Evolutionary conservation across 2,113 vertebrate species (phyloP).

Genomic region (Pelecanus crispus): DNA sequence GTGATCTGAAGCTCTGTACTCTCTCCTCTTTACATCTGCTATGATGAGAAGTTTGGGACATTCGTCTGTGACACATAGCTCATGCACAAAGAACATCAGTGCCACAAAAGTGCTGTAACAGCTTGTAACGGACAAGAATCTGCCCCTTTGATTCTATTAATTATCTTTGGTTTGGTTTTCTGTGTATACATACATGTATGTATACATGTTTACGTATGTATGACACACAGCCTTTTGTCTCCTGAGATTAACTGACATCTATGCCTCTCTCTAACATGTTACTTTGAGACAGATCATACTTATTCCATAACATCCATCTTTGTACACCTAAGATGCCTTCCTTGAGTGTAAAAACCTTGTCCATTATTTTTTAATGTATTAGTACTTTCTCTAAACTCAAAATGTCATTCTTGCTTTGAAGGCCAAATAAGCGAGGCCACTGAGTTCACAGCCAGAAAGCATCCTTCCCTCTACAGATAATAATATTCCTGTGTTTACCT

Average conservation of each 20-base stretch:
- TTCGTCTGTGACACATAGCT: neutral
- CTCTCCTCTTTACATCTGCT: neutral
- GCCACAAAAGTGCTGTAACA: neutral
- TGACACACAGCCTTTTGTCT: neutral
- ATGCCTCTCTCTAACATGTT: neutral
- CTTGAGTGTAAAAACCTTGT: neutral
- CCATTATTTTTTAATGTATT: neutral
- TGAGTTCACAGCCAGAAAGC: neutral
- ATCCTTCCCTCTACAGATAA: neutral
- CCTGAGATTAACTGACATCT: neutral
- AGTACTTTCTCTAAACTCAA: neutral
- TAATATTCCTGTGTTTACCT: neutral
- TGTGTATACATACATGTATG: neutral
- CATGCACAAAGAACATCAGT: neutral
- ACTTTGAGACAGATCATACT: neutral
- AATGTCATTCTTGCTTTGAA: neutral
- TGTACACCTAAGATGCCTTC: neutral
- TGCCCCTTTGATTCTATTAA: neutral
- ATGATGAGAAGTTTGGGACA: neutral
- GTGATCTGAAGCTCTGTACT: neutral
- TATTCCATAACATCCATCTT: neutral
- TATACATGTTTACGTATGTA: accelerated
- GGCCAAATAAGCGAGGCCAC: neutral
- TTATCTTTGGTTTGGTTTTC: neutral
- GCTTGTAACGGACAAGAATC: neutral